Evolutionary conservation across 2,888 invertebrate genomes (phyloP), one percentile per base, ranked within the genome.

Genomic region (Caenorhabditis plicata): DNA sequence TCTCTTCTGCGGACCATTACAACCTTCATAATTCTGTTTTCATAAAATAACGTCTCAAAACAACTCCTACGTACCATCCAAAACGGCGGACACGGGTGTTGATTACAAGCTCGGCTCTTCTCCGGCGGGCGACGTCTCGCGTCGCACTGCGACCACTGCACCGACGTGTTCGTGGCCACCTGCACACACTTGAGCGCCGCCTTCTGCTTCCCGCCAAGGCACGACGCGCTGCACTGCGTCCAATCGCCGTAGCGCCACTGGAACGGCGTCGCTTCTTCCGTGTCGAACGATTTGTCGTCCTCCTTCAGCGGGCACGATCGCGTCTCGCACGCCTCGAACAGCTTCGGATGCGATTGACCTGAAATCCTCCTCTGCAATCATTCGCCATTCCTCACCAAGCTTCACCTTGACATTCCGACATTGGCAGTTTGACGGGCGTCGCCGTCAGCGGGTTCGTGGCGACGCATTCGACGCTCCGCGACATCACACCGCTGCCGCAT

Each of bases 41-140:
- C n/a, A n/a, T n/a, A n/a, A n/a, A n/a, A n/a, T n/a, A n/a, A n/a
- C n/a, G n/a, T n/a, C n/a, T n/a, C 9, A 29, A 11, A 13, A 32
- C 72, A n/a, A n/a, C n/a, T n/a, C n/a, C n/a, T n/a, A n/a, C n/a
- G n/a, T n/a, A n/a, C 71, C 25, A 75, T 66, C 78, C 80, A 85
- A 80, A 91, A 87, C 0, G 94, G 93, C 2, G 93, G 93, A 80
- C 96, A 96, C 0, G 94, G 91, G 61, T 91, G 89, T 77, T 93
- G 93, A 81, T 96, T 96, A 84, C 93, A 93, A 0, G 90, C 90
- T 23, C 74, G 64, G 27, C 91, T 90, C 58, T 91, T 85, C 42
- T 90, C 89, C 81, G 92, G 91, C 0, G 93, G 93, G 80, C 91
- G 90, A 0, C 89, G 88, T 72, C 90, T 88, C 0, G 89, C 88